Percentiles rank a stretch among this genome's conserved stretches.
phyloP scores from a whole-genome alignment of 2,113 vertebrate species.

The Echinops telfairi region DNA sequence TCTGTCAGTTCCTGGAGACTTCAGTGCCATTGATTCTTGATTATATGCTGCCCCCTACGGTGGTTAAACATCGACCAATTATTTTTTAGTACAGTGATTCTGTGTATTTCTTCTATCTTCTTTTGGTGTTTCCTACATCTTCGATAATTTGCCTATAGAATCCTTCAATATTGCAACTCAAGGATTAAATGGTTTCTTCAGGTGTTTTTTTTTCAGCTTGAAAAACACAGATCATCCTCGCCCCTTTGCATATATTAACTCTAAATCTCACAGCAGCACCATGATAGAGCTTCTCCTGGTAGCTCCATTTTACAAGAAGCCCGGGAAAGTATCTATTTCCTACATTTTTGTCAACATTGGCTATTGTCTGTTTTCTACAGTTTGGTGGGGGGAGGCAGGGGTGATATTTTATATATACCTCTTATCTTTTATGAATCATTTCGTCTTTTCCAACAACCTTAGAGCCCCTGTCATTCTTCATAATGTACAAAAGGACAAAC shows the following conservation, averaged over 20 bases:
- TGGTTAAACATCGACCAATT: too few relatives aligned
- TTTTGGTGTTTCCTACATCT: too few relatives aligned
- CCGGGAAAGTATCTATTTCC: background rate
- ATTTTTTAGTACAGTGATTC: too few relatives aligned
- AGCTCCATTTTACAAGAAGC: background rate
- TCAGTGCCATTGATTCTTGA: too few relatives aligned
- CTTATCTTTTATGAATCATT: background rate
- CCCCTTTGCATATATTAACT: background rate
- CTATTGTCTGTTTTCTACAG: background rate
- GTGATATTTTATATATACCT: background rate
- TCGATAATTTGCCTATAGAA: too few relatives aligned
- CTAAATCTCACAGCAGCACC: background rate
- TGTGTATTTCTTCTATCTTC: too few relatives aligned
- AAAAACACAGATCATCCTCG: background rate
- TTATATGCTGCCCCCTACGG: too few relatives aligned
- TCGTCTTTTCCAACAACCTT: background rate
- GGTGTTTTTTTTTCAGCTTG: background rate
- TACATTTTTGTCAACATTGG: background rate
- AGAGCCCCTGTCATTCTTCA: background rate
- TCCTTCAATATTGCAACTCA: too few relatives aligned
- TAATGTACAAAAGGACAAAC: background rate
- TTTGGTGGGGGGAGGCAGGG: background rate
- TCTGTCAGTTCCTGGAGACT: too few relatives aligned
- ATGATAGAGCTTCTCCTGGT: background rate
- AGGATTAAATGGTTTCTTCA: background rate